phyloP scores from a whole-genome alignment of 1,140 invertebrate species.

The Neelides sp. region DNA sequence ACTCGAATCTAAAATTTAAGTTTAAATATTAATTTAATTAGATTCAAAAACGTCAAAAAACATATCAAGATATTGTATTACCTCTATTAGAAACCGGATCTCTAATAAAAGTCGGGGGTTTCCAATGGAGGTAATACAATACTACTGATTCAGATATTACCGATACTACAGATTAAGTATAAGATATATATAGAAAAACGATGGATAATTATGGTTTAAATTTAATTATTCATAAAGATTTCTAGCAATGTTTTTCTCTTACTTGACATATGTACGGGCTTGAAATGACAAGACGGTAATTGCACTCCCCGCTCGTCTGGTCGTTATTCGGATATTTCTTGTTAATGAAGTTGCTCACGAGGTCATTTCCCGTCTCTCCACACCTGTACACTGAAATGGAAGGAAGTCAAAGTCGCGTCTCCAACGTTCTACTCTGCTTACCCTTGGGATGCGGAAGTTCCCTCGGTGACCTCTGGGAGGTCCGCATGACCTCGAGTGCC shows the following conservation, averaged over 20 bases:
- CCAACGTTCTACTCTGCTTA: not conserved
- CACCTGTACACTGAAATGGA: constrained; percentile 30
- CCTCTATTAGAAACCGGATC: not conserved
- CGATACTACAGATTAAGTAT: no score
- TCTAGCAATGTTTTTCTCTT: no score
- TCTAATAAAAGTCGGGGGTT: not conserved
- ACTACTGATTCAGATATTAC: no score
- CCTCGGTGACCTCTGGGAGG: not conserved
- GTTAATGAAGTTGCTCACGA: constrained; percentile 30
- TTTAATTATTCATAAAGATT: no score
- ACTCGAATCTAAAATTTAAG: constrained; percentile 21
- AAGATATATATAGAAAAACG: no score
- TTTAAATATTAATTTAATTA: not conserved
- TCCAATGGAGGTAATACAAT: no score
- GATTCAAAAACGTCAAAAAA: not conserved
- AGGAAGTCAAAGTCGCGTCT: not conserved
- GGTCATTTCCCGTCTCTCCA: constrained; percentile 22
- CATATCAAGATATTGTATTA: not conserved
- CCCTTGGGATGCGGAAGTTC: constrained; percentile 3
- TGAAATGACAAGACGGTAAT: constrained; percentile 20
- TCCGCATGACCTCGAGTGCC: no score
- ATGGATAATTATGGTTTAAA: no score
- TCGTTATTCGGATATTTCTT: constrained; percentile 29
- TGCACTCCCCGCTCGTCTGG: constrained; percentile 12
- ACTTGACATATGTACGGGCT: constrained; percentile 29